Evolutionary conservation across 2,888 invertebrate species (phyloP).

Genomic region (Alsophila aescularia): DNA sequence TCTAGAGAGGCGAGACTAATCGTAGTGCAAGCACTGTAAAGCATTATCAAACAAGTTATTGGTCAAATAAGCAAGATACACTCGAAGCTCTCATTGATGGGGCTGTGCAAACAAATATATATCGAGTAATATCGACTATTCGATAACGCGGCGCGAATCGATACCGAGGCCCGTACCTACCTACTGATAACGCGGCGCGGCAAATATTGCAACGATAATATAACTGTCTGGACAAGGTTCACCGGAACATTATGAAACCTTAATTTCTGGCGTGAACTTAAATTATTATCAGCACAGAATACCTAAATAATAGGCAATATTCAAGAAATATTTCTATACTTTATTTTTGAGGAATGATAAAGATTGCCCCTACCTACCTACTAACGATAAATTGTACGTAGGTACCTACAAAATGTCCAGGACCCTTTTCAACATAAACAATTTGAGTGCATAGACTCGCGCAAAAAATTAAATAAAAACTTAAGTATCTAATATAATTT

Average conservation of each 20-base stretch:
- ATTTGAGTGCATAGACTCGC: too few species aligned
- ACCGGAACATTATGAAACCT: background rate
- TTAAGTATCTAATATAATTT: too few species aligned
- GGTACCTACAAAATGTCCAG: too few species aligned
- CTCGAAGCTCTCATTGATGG: slow-evolving; percentile 76
- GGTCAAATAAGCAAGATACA: slow-evolving; percentile 79
- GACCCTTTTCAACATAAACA: too few species aligned
- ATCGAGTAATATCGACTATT: slow-evolving; percentile 70
- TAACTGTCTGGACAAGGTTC: slow-evolving; percentile 17
- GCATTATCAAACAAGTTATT: slow-evolving; percentile 79
- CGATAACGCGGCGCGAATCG: slow-evolving; percentile 75
- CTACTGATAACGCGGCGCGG: slow-evolving; percentile 38
- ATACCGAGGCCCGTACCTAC: slow-evolving; percentile 66
- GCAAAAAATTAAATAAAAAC: too few species aligned
- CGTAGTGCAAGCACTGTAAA: slow-evolving; percentile 71
- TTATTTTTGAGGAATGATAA: too few species aligned
- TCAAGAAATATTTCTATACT: too few species aligned
- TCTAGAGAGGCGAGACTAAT: slow-evolving; percentile 69
- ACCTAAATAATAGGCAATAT: too few species aligned
- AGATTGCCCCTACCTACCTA: too few species aligned
- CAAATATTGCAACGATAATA: slow-evolving; percentile 34
- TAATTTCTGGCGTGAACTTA: background rate
- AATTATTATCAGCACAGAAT: background rate
- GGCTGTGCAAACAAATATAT: slow-evolving; percentile 74
- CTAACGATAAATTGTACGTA: too few species aligned